A percentile compares a stretch with the other conserved stretches of the same genome.
phyloP scores from a whole-genome alignment of 2,113 vertebrate genomes.

The Pseudopodoces humilis region DNA sequence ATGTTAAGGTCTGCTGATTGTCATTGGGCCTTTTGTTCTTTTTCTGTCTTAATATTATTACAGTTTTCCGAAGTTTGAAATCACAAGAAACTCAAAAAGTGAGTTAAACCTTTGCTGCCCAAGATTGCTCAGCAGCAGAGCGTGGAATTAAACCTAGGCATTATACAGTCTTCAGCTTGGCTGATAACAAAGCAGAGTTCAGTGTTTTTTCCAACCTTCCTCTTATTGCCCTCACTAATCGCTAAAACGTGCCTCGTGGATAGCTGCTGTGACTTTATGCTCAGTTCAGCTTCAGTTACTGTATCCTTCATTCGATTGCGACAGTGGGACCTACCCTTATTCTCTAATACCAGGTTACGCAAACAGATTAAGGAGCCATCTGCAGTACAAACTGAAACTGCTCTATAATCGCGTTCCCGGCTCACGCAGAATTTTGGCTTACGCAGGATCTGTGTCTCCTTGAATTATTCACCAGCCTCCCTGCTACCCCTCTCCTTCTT shows the following conservation, averaged over 20 bases:
- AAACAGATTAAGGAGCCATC: conserved; percentile 58
- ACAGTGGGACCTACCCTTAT: neutral
- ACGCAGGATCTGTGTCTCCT: conserved; percentile 15
- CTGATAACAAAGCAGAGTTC: neutral
- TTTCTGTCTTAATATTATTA: neutral
- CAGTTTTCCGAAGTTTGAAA: neutral
- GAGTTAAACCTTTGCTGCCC: neutral
- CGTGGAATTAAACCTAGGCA: neutral
- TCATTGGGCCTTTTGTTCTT: neutral
- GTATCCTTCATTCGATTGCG: neutral
- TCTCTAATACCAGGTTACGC: conserved; percentile 25
- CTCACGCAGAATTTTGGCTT: neutral
- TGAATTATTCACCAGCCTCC: neutral
- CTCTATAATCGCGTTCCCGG: neutral
- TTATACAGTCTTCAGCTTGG: neutral
- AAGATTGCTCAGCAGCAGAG: neutral
- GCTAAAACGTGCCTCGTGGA: neutral
- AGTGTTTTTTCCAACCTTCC: neutral
- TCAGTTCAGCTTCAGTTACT: neutral
- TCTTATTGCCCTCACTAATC: neutral
- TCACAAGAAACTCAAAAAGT: neutral
- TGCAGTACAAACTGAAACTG: conserved; percentile 2
- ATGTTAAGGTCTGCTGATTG: neutral
- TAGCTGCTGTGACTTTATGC: neutral
- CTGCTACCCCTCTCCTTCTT: neutral